phyloP scores from a whole-genome alignment of 1,140 invertebrate genomes.

The Phymastichus coffea region DNA sequence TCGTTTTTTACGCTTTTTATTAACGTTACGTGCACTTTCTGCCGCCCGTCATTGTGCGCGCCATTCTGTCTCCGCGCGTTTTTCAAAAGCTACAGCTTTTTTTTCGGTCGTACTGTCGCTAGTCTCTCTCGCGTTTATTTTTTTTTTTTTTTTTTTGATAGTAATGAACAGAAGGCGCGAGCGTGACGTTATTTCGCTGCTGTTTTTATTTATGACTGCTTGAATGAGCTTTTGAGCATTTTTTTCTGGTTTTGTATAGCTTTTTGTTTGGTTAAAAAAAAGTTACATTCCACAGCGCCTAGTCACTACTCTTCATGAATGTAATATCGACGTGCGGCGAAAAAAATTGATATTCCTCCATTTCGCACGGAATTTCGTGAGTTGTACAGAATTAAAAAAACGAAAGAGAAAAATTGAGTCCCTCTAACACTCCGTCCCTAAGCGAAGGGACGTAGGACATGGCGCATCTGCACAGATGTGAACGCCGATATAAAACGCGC shows the following conservation, averaged over 20 bases:
- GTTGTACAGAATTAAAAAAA: no score
- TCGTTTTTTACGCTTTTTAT: slow-evolving; percentile 21
- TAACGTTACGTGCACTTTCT: background rate
- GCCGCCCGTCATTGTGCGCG: slow-evolving; percentile 6
- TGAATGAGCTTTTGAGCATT: background rate
- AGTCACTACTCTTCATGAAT: no score
- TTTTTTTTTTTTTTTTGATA: background rate
- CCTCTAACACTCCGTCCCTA: no score
- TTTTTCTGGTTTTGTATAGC: no score
- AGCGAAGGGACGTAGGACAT: no score
- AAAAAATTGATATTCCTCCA: no score
- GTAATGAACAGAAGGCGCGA: slow-evolving; percentile 15
- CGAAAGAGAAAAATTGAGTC: no score
- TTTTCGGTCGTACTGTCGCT: slow-evolving; percentile 15
- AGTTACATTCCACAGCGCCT: no score
- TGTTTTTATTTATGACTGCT: background rate
- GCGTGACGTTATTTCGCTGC: background rate
- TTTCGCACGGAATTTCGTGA: no score
- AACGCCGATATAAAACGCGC: slow-evolving; percentile 37
- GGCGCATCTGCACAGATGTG: slow-evolving; percentile 44
- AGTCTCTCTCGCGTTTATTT: background rate
- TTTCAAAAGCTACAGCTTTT: slow-evolving; percentile 5
- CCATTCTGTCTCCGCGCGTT: slow-evolving; percentile 12
- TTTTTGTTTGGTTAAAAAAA: no score
- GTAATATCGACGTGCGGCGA: no score